A percentile compares a stretch with the other conserved stretches of the same genome.
Evolutionary conservation across 2,113 vertebrate genomes (phyloP).

Genomic region (Danio rerio): GRCz12tu NC_133187.1:46063001-46063500

Average conservation of each 20-base stretch:
- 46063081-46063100: neutral
- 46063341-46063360: neutral
- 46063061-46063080: neutral
- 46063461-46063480: constrained; percentile 1
- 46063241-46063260: neutral
- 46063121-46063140: neutral
- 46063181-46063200: neutral
- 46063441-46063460: neutral
- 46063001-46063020: constrained; percentile 48
- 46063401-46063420: neutral
- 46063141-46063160: too few relatives aligned
- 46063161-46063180: neutral
- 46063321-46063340: neutral
- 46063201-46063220: neutral
- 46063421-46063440: too few relatives aligned
- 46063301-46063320: rapidly evolving
- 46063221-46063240: neutral
- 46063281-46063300: neutral
- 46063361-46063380: neutral
- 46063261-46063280: neutral
- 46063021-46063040: constrained; percentile 55
- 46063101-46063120: constrained; percentile 42
- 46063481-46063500: too few relatives aligned
- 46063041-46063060: neutral
- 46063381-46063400: neutral